phyloP scores from a whole-genome alignment of 2,888 invertebrate genomes.

The Leptodirus hochenwartii region DNA sequence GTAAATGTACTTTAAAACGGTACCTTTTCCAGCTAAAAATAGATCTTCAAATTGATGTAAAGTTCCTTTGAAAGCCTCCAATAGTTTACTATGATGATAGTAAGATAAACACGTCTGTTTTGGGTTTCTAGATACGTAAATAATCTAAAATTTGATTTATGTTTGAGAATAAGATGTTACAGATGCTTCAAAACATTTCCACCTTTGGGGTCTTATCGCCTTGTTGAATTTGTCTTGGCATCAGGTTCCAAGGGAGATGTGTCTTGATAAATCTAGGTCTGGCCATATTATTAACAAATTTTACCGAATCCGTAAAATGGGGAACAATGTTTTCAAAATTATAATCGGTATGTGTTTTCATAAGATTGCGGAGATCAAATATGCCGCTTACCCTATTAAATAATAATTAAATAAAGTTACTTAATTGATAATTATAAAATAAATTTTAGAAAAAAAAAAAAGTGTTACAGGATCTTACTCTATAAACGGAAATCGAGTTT shows the following conservation, averaged over 20 bases:
- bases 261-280: constrained; percentile 12
- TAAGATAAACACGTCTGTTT: constrained; percentile 82
- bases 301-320: neutral
- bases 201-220: constrained; percentile 18
- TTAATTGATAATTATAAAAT: too few relatives aligned
- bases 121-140: constrained; percentile 76
- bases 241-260: constrained; percentile 12
- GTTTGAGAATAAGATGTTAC: neutral
- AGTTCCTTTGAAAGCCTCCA: constrained; percentile 37
- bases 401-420: too few relatives aligned
- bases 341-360: too few relatives aligned
- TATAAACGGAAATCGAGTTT: constrained; percentile 56
- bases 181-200: neutral
- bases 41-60: constrained; percentile 62
- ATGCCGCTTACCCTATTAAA: too few relatives aligned
- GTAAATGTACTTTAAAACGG: too few relatives aligned
- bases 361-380: too few relatives aligned
- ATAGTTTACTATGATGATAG: constrained; percentile 59
- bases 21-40: constrained; percentile 44
- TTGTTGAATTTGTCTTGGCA: constrained; percentile 16
- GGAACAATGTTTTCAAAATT: too few relatives aligned
- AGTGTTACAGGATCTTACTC: constrained; percentile 44
- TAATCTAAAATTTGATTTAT: constrained; percentile 34
- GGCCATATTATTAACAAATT: neutral
- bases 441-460: too few relatives aligned